These are phyloP conservation scores for Mormyrops boulengeri DNA, from an alignment of 2,797 vertebrate genomes.

Conservation along the genomic window DNA sequence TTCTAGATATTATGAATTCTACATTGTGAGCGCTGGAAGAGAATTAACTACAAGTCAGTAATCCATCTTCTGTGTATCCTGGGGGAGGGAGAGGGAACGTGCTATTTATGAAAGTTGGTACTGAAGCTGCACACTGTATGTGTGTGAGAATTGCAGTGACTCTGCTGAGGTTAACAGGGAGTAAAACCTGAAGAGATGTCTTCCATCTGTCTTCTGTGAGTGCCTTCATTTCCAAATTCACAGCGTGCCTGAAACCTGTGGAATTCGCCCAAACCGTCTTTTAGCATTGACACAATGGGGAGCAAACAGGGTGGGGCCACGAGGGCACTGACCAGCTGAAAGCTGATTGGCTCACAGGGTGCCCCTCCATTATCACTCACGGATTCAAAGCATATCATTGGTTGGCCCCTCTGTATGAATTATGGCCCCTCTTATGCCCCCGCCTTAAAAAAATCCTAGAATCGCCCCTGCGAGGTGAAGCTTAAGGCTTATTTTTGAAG, in stretches of 20 bases:
- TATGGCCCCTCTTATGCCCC: not conserved
- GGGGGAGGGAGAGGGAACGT: not conserved
- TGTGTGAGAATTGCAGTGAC: not conserved
- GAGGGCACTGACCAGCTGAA: not conserved
- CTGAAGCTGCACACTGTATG: not conserved
- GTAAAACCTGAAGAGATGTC: conserved; percentile 1
- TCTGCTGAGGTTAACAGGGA: not conserved
- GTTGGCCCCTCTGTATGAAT: not conserved
- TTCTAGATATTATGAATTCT: not conserved
- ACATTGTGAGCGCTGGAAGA: not conserved
- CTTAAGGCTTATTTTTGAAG: not conserved
- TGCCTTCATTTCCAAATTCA: no score
- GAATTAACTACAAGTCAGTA: conserved; percentile 16
- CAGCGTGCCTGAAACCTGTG: not conserved
- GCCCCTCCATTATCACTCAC: not conserved
- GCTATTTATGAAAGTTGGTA: not conserved
- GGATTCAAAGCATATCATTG: not conserved
- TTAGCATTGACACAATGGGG: not conserved
- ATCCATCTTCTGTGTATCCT: conserved; percentile 7
- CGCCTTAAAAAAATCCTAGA: not conserved
- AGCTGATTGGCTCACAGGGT: not conserved
- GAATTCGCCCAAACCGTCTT: not conserved
- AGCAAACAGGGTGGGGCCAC: not conserved
- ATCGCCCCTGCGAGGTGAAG: not conserved
- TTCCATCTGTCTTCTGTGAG: not conserved